Conservation (phyloP, 2,113 vertebrate genomes). For the Shinisaurus crocodilurus region DNA sequence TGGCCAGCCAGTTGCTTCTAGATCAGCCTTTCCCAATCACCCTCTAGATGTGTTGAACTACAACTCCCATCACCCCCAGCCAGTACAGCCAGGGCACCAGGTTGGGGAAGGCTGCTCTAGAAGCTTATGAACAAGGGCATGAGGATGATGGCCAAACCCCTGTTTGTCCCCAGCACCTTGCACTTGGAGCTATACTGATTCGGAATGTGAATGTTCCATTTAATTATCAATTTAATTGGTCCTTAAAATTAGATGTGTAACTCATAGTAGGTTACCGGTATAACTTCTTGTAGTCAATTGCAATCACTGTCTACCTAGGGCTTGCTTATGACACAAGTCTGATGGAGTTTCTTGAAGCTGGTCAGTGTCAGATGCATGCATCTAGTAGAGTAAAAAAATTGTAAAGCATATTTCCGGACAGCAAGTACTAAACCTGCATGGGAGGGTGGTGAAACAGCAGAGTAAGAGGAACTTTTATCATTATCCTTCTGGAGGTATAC, state of each 20-base stretch:
- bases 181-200: too few relatives aligned
- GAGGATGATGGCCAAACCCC: not conserved
- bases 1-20: not conserved
- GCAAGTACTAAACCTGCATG: not conserved
- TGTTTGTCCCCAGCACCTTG: not conserved
- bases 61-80: too few relatives aligned
- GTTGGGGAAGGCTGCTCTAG: not conserved
- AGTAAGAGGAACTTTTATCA: not conserved
- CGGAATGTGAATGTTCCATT: not conserved
- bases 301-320: not conserved
- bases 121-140: not conserved
- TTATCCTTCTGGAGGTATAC: not conserved
- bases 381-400: not conserved
- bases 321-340: not conserved
- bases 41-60: too few relatives aligned
- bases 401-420: not conserved
- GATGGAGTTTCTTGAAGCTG: not conserved
- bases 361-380: not conserved
- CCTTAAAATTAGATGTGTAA: not conserved
- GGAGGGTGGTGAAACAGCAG: not conserved
- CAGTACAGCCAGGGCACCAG: too few relatives aligned
- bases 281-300: not conserved
- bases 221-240: not conserved
- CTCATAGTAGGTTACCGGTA: not conserved
- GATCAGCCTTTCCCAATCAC: too few relatives aligned